Conservation (phyloP, 2,113 vertebrate genomes). For the Chamaetylas fuelleborni region DNA sequence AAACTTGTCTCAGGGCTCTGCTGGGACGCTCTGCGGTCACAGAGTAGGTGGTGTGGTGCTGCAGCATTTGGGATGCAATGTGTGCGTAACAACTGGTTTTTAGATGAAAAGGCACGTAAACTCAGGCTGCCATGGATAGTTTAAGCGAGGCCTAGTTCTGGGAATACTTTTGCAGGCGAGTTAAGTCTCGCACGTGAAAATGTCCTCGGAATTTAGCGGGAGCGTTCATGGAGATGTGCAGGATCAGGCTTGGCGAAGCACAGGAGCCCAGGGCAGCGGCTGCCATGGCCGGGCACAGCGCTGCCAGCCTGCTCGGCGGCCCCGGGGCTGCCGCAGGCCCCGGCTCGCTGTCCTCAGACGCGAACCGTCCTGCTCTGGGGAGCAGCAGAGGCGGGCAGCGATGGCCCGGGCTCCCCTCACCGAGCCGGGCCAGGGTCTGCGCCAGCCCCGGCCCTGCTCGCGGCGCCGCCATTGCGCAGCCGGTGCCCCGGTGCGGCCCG, state of each 20-base stretch:
- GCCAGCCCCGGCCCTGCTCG: fast-evolving
- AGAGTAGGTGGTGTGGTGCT: not conserved
- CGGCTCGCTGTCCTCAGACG: not conserved
- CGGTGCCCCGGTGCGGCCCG: not conserved
- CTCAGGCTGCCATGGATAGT: not conserved
- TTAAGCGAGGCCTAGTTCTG: not conserved
- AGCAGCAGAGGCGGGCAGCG: not conserved
- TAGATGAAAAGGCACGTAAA: not conserved
- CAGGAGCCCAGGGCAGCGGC: not conserved
- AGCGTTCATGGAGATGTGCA: fast-evolving
- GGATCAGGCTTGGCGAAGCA: not conserved
- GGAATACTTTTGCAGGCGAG: not conserved
- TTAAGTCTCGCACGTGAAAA: not conserved
- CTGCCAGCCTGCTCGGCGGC: not conserved
- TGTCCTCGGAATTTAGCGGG: not conserved
- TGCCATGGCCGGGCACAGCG: fast-evolving
- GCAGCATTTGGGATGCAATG: not conserved
- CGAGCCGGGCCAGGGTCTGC: not conserved
- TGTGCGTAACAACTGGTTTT: not conserved
- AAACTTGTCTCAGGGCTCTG: not conserved
- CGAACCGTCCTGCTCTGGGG: not conserved
- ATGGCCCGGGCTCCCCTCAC: not conserved
- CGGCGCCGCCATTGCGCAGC: not conserved
- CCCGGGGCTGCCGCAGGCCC: not conserved
- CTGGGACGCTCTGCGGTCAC: not conserved